Conservation (phyloP, 2,797 vertebrate species). For the Artibeus jamaicensis region DNA sequence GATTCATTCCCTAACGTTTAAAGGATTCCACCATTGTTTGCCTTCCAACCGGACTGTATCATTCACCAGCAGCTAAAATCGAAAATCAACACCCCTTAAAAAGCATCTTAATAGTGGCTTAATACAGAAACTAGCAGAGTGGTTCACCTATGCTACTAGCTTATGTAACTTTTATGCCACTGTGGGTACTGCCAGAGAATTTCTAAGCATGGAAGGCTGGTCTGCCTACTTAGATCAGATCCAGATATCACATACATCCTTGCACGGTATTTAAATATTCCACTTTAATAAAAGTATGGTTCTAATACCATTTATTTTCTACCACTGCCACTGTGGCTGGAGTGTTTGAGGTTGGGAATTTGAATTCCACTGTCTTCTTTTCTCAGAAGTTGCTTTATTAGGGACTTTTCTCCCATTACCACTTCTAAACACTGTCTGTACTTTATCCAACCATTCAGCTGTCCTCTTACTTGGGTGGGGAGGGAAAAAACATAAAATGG, state of each 20-base stretch:
- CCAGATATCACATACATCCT: not conserved
- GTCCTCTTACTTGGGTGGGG: not conserved
- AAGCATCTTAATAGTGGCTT: not conserved
- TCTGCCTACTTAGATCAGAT: not conserved
- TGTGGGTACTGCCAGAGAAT: not conserved
- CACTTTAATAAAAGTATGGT: conserved; percentile 24
- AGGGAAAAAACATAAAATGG: not conserved
- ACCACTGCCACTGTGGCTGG: not conserved
- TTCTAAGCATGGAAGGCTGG: not conserved
- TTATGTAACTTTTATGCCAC: not conserved
- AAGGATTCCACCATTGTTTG: not conserved
- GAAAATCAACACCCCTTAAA: not conserved
- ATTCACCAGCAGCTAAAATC: not conserved
- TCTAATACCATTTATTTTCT: not conserved
- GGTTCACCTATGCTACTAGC: not conserved
- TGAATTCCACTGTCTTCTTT: conserved; percentile 13
- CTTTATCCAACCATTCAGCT: not conserved
- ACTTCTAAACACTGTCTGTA: conserved; percentile 43
- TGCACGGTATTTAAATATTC: not conserved
- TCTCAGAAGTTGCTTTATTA: not conserved
- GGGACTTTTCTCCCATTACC: not conserved
- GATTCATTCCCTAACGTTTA: conserved; percentile 47
- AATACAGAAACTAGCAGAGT: not conserved
- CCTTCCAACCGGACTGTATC: conserved; percentile 18
- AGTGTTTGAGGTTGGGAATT: not conserved